phyloP scores from a whole-genome alignment of 1,140 invertebrate species.

The Drosophila nebulosa region DNA sequence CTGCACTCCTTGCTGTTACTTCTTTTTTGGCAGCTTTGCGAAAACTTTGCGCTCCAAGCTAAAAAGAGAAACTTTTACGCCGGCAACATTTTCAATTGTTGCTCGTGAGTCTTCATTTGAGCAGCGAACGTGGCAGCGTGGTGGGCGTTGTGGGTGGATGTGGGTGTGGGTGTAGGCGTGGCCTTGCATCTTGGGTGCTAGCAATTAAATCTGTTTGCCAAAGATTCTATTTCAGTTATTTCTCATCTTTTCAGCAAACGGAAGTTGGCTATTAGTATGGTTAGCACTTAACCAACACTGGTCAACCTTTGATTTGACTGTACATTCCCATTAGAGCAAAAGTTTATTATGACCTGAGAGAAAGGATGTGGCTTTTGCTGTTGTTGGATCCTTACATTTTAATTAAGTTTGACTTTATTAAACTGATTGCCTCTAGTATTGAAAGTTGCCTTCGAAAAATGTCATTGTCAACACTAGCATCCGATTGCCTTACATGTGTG shows the following conservation, averaged over 20 bases:
- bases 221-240: neutral
- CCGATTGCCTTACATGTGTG: neutral
- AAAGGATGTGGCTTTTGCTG: neutral
- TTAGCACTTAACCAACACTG: neutral
- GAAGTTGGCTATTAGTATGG: neutral
- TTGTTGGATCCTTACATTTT: neutral
- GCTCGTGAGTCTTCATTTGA: conserved; percentile 15
- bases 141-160: neutral
- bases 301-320: neutral
- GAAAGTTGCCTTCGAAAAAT: neutral
- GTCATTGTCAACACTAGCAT: neutral
- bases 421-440: neutral
- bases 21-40: conserved; percentile 26
- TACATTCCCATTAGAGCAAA: neutral
- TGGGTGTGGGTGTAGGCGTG: neutral
- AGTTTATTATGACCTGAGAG: neutral
- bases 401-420: neutral
- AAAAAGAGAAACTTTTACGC: conserved; percentile 43
- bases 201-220: neutral
- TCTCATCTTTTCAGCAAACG: neutral
- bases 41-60: conserved; percentile 43
- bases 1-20: conserved; percentile 27
- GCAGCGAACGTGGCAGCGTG: too few relatives aligned
- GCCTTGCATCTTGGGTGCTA: neutral
- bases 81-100: conserved; percentile 58